These are phyloP conservation scores for Ctena decussata DNA, from an alignment of 2,888 invertebrate species.

Conservation along the genomic window DNA sequence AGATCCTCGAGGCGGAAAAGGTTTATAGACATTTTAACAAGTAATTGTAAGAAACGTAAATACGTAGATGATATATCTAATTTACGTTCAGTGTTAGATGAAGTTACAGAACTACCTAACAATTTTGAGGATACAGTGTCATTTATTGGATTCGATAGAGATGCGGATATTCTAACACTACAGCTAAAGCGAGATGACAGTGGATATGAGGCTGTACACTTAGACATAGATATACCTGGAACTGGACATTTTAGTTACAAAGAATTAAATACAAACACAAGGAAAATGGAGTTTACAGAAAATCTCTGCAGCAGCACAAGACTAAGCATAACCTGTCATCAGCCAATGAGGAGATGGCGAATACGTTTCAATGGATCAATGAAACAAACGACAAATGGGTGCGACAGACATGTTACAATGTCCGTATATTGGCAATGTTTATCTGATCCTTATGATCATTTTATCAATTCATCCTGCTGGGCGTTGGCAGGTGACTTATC, in stretches of 20 bases:
- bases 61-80: not conserved
- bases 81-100: not conserved
- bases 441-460: not conserved
- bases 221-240: not conserved
- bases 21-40: not conserved
- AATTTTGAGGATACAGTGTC: not conserved
- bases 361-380: not conserved
- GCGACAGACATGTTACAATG: not conserved
- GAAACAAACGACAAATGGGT: not conserved
- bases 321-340: not conserved
- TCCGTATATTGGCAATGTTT: not conserved
- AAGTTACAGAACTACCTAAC: not conserved
- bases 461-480: not conserved
- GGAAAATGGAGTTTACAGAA: not conserved
- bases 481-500: not conserved
- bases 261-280: not conserved
- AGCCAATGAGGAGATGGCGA: not conserved
- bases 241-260: not conserved
- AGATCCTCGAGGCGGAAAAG: not conserved
- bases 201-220: not conserved
- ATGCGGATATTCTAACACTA: not conserved
- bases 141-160: not conserved
- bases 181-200: not conserved
- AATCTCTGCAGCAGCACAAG: not conserved
- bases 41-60: not conserved